Evolutionary conservation across 92 coral and sea anemone genomes (phyloP).

Genomic region (Palythoa caribaeorum): DNA sequence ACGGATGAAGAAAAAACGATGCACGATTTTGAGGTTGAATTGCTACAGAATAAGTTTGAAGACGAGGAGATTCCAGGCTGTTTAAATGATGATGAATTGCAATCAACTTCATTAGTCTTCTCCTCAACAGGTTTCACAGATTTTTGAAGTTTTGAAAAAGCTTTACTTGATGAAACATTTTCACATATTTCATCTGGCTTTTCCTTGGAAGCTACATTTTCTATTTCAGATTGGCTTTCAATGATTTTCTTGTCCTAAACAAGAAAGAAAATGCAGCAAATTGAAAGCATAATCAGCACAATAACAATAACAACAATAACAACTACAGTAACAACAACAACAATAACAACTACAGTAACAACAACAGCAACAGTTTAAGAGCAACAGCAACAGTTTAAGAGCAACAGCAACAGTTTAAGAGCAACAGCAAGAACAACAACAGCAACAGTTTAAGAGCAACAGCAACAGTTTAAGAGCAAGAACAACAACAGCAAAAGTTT

Average conservation of each 20-base stretch:
- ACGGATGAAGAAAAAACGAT: neutral
- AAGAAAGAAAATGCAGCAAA: neutral
- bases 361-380: no score
- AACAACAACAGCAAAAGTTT: no score
- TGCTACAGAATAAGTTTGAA: neutral
- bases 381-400: no score
- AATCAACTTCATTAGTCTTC: neutral
- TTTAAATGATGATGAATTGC: neutral
- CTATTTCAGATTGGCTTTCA: neutral
- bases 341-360: no score
- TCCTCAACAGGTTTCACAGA: neutral
- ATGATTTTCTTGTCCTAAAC: constrained; percentile 8
- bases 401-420: no score
- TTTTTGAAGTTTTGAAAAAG: neutral
- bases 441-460: no score
- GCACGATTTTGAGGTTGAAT: neutral
- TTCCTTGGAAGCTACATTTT: neutral
- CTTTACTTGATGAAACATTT: neutral
- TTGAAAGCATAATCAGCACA: neutral
- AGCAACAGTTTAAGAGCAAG: no score
- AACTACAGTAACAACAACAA: no score
- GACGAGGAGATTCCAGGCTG: neutral
- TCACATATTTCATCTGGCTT: no score
- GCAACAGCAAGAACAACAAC: no score
- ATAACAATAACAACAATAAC: no score